phyloP scores from a whole-genome alignment of 2,113 vertebrate species.

The Jacana jacana region DNA sequence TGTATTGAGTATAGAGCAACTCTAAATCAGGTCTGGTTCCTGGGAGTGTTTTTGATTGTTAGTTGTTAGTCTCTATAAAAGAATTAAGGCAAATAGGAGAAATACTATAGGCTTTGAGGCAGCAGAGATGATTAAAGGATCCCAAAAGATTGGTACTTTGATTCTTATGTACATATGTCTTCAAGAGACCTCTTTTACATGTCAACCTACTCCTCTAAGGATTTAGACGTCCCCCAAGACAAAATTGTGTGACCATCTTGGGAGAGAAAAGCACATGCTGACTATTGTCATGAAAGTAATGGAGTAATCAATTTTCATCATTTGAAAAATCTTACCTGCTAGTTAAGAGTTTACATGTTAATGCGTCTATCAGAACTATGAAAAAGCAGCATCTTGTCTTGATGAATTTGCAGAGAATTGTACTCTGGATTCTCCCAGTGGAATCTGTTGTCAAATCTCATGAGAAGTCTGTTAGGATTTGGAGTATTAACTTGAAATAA shows the following conservation, averaged over 20 bases:
- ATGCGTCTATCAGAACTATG: not conserved
- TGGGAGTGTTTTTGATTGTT: not conserved
- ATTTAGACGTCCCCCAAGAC: not conserved
- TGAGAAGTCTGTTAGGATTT: not conserved
- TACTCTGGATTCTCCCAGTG: not conserved
- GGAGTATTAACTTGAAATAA: not conserved
- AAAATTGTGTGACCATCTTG: not conserved
- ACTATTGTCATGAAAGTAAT: not conserved
- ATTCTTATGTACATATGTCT: not conserved
- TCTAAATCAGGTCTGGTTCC: no score
- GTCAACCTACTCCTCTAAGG: no score
- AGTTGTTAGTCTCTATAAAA: not conserved
- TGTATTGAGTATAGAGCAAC: not conserved
- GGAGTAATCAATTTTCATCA: not conserved
- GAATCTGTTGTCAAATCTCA: not conserved
- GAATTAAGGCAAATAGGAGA: not conserved
- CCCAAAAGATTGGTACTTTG: not conserved
- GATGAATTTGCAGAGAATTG: not conserved
- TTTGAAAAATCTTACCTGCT: not conserved
- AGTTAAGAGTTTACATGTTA: not conserved
- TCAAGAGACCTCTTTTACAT: not conserved
- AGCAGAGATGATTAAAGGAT: not conserved
- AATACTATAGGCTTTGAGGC: not conserved
- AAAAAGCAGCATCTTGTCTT: not conserved
- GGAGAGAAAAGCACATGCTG: not conserved